Evolutionary conservation across 2,888 invertebrate species (phyloP), one percentile per base, ranked within the genome.

Genomic region (Argynnis bischoffii): DNA sequence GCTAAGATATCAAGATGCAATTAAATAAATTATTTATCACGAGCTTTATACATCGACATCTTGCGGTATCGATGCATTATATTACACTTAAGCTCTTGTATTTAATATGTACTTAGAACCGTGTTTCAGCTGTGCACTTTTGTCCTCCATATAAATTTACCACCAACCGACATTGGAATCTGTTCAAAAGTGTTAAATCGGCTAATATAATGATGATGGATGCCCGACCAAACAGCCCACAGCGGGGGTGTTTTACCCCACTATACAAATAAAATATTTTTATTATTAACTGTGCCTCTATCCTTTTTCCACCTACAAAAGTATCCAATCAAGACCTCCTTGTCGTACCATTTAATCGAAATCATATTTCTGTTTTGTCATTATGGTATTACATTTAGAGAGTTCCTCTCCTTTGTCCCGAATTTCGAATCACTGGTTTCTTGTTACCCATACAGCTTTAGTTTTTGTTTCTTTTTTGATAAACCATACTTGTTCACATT

Each of bases 331-430:
- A 72, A 70, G 72, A 80, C 78, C 78, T 86, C 85, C 79, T 85
- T 76, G 81, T 91, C 86, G 72, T 86, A 82, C 89, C 76, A 80
- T 90, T 90, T 90, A 90, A 92, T 92, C 92, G 92, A 91, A 91
- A 92, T 91, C 88, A 92, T 91, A 92, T 92, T 92, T 92, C 92
- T 92, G 90, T 92, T 91, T 92, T 91, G 92, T 92, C 92, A 92
- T 92, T 92, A 92, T 91, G 84, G 90, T 89, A 90, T 91, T 91
- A 83, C 89, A 85, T 92, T 91, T 84, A 87, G 84, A 81, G 82
- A 89, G 89, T 89, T 89, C 90, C 88, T 89, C 87, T 90, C 91
- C 81, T 89, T 92, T 92, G 92, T 92, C 84, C 88, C 83, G 81
- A 79, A 82, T 86, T 88, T 85, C 77, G 84, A 86, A 84, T 88